Conservation (phyloP, 92 coral and sea anemone genomes). For the Montipora capitata region DNA sequence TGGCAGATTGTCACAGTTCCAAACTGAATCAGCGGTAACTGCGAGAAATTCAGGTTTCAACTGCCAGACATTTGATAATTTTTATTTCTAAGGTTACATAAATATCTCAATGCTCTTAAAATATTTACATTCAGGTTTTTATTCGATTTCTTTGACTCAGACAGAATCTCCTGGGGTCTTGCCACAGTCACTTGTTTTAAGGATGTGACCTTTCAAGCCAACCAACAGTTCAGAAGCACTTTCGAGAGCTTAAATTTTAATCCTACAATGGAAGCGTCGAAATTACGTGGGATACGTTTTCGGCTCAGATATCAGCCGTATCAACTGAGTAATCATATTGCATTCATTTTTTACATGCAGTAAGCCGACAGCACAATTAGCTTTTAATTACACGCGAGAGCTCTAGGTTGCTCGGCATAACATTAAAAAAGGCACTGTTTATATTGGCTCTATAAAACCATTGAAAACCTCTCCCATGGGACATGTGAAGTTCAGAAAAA, state of each 20-base stretch:
- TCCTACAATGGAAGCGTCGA: not conserved
- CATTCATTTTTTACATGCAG: not conserved
- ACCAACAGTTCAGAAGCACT: not conserved
- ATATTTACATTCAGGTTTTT: too few species aligned
- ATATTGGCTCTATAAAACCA: not conserved
- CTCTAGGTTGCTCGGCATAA: not conserved
- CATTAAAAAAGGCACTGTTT: not conserved
- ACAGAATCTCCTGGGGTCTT: too few species aligned
- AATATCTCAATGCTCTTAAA: too few species aligned
- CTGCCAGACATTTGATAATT: too few species aligned
- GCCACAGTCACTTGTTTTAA: not conserved
- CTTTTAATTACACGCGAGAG: not conserved
- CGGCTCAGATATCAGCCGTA: not conserved
- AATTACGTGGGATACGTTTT: not conserved
- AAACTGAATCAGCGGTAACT: too few species aligned
- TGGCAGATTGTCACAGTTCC: too few species aligned
- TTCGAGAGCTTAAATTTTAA: not conserved
- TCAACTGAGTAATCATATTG: not conserved
- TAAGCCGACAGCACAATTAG: not conserved
- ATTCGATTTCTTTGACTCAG: too few species aligned
- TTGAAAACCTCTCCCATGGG: not conserved
- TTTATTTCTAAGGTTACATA: too few species aligned
- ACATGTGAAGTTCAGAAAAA: too few species aligned
- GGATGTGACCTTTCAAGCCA: not conserved
- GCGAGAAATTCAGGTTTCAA: too few species aligned